Conservation (phyloP, 1,140 invertebrate genomes). For the Yoshiicerus persimilis region DNA sequence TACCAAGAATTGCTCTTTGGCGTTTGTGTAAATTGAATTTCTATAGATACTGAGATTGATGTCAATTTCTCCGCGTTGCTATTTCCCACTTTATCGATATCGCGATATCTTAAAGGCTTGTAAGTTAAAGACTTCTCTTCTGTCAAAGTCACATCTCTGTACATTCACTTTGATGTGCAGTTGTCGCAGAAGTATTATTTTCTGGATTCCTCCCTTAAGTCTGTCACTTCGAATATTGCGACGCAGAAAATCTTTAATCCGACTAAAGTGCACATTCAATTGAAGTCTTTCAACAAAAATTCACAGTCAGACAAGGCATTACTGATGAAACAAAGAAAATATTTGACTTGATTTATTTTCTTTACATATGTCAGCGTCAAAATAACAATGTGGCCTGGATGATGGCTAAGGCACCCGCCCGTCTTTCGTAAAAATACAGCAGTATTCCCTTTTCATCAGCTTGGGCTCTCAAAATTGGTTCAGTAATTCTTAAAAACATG, state of each 20-base stretch:
- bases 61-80: background rate
- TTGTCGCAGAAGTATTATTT: background rate
- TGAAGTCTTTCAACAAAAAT: background rate
- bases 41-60: background rate
- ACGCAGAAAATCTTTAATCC: background rate
- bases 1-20: background rate
- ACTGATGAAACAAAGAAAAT: background rate
- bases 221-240: background rate
- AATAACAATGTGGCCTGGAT: no score
- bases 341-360: no score
- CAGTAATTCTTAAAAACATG: no score
- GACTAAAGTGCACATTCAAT: background rate
- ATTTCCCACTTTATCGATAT: background rate
- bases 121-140: no score
- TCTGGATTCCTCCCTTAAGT: background rate
- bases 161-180: background rate
- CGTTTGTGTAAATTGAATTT: background rate
- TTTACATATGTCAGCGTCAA: no score
- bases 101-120: background rate
- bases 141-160: background rate
- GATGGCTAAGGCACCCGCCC: no score
- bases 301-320: background rate
- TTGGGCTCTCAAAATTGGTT: no score
- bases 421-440: no score
- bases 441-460: no score